Evolutionary conservation across 2,888 invertebrate species (phyloP).

Genomic region (Drosophila meridiana): DNA sequence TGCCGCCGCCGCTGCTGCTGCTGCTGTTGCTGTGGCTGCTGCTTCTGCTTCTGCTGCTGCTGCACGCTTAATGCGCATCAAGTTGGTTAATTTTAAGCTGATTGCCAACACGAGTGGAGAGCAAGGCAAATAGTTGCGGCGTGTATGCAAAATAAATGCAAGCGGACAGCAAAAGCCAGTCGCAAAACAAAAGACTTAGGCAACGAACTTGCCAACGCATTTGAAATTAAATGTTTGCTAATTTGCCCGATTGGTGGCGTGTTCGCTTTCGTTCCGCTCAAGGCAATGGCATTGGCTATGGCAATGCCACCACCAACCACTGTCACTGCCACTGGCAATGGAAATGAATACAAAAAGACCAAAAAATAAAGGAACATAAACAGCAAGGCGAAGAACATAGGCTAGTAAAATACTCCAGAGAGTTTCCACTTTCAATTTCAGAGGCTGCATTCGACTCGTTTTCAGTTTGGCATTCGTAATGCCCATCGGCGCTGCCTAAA

Average conservation of each 20-base stretch:
- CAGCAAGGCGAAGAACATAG: conserved; percentile 22
- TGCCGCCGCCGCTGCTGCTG: conserved; percentile 11
- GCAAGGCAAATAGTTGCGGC: conserved; percentile 51
- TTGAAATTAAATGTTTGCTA: conserved; percentile 76
- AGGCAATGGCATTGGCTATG: conserved; percentile 4
- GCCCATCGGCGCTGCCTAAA: conserved; percentile 59
- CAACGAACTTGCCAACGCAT: conserved; percentile 70
- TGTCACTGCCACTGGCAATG: conserved; percentile 8
- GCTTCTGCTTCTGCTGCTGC: conserved; percentile 19
- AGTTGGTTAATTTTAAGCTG: conserved; percentile 76
- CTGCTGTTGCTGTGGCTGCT: conserved; percentile 20
- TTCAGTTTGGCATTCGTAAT: conserved; percentile 47
- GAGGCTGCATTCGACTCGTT: conserved; percentile 57
- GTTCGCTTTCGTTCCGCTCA: conserved; percentile 46
- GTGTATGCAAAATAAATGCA: conserved; percentile 37
- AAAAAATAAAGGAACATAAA: background rate
- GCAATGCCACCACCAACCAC: conserved; percentile 1
- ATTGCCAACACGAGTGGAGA: conserved; percentile 67
- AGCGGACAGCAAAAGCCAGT: conserved; percentile 21
- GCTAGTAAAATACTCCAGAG: conserved; percentile 72
- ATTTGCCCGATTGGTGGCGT: conserved; percentile 71
- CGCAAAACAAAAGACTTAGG: conserved; percentile 69
- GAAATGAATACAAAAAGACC: background rate
- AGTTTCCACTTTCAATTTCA: conserved; percentile 82
- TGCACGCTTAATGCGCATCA: conserved; percentile 66